A percentile compares a stretch with the other conserved stretches of the same genome.
Conservation (phyloP, 1,140 invertebrate genomes). For the Pachyrhynchus sulphureomaculatus region DNA sequence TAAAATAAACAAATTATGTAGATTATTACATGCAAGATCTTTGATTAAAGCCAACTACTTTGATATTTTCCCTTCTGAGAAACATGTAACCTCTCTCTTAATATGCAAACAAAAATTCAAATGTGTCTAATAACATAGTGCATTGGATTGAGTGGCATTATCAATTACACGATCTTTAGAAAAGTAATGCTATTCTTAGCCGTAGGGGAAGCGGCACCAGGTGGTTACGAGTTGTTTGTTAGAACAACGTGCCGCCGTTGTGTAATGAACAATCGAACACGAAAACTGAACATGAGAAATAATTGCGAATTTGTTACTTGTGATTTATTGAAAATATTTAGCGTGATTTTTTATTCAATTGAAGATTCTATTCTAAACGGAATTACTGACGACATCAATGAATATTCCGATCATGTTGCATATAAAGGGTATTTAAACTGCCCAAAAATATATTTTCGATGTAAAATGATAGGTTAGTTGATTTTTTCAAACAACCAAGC, state of each 20-base stretch:
- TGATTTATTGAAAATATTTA: background rate
- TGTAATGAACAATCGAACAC: conserved; percentile 6
- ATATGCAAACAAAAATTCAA: background rate
- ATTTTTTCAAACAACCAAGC: too few species aligned
- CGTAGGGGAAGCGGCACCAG: background rate
- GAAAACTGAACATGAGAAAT: conserved; percentile 1
- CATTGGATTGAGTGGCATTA: background rate
- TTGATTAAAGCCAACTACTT: too few species aligned
- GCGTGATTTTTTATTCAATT: too few species aligned
- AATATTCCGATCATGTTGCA: too few species aligned
- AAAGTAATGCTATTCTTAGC: conserved; percentile 2
- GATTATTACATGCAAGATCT: too few species aligned
- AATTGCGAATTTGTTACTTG: background rate
- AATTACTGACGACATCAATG: too few species aligned
- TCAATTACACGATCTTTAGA: conserved; percentile 8
- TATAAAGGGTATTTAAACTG: too few species aligned
- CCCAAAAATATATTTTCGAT: too few species aligned
- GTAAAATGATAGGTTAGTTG: too few species aligned
- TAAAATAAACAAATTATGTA: too few species aligned
- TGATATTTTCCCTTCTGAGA: background rate
- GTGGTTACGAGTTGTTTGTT: conserved; percentile 7
- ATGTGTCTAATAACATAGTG: background rate
- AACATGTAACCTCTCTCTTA: conserved; percentile 1
- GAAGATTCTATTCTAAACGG: too few species aligned
- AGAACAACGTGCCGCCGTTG: conserved; percentile 1